Percentiles rank a stretch among this genome's conserved stretches.
phyloP scores from a whole-genome alignment of 1,140 invertebrate genomes.

The Diorhabda elongata region DNA sequence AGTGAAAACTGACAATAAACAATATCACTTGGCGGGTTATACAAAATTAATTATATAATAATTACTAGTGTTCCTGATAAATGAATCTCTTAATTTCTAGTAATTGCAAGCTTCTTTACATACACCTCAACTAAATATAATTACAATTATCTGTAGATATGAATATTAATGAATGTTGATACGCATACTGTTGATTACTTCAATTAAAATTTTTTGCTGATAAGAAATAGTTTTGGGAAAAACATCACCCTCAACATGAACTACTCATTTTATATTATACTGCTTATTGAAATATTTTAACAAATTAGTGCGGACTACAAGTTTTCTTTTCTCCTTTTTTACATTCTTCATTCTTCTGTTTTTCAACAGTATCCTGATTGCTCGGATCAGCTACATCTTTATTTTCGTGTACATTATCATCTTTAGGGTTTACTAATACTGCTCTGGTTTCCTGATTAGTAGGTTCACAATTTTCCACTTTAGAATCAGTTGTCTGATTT shows the following conservation, averaged over 20 bases:
- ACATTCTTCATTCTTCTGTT: constrained; percentile 23
- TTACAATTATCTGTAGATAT: too few relatives aligned
- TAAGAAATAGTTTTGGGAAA: too few relatives aligned
- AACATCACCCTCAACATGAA: background rate
- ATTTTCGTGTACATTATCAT: background rate
- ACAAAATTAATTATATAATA: too few relatives aligned
- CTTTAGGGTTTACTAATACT: background rate
- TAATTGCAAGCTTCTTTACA: too few relatives aligned
- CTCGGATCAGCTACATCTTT: constrained; percentile 4
- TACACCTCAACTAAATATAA: too few relatives aligned
- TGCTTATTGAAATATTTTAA: constrained; percentile 7
- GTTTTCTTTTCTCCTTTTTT: constrained; percentile 24
- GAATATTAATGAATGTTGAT: too few relatives aligned
- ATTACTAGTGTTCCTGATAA: too few relatives aligned
- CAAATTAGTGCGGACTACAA: background rate
- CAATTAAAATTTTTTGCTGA: too few relatives aligned
- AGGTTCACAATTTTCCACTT: constrained; percentile 2
- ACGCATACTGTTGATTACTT: too few relatives aligned
- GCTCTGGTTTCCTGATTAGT: constrained; percentile 6
- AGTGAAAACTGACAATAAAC: too few relatives aligned
- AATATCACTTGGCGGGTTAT: too few relatives aligned
- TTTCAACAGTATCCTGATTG: constrained; percentile 17
- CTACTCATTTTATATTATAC: constrained; percentile 20
- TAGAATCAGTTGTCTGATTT: background rate
- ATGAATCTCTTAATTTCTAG: too few relatives aligned